Conservation (phyloP, 2,888 invertebrate genomes). For the Cabera pusaria region DNA sequence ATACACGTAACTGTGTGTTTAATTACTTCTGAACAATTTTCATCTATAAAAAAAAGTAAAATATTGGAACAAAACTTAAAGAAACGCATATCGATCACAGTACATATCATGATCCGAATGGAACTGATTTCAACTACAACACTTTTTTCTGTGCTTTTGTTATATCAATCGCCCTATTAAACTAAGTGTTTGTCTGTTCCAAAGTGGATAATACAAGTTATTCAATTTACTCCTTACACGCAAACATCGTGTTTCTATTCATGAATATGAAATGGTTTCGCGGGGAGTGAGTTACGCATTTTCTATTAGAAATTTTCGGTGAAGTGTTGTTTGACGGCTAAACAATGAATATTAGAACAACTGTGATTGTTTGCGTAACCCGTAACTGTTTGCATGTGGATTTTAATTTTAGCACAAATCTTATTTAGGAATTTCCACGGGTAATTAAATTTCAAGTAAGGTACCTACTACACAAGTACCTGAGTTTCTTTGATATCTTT, state of each 20-base stretch:
- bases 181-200: too few relatives aligned
- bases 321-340: slow-evolving; percentile 23
- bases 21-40: too few relatives aligned
- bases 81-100: too few relatives aligned
- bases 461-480: too few relatives aligned
- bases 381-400: slow-evolving; percentile 2
- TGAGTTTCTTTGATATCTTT: too few relatives aligned
- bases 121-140: too few relatives aligned
- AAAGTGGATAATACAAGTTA: slow-evolving; percentile 3
- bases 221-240: slow-evolving; percentile 2
- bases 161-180: too few relatives aligned
- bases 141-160: too few relatives aligned
- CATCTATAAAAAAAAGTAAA: too few relatives aligned
- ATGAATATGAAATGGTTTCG: slow-evolving; percentile 16
- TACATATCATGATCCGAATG: too few relatives aligned
- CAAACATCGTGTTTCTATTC: slow-evolving; percentile 4
- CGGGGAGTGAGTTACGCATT: slow-evolving; percentile 14
- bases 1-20: too few relatives aligned
- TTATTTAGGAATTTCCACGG: not conserved
- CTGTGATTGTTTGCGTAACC: slow-evolving; percentile 21
- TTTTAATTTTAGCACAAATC: slow-evolving; percentile 17
- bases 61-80: too few relatives aligned
- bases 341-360: slow-evolving; percentile 29
- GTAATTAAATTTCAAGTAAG: not conserved
- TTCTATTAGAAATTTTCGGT: slow-evolving; percentile 21